A percentile compares a stretch with the other conserved stretches of the same genome.
Evolutionary conservation across 2,888 invertebrate genomes (phyloP).

Genomic region (Ochropleura leucogaster): DNA sequence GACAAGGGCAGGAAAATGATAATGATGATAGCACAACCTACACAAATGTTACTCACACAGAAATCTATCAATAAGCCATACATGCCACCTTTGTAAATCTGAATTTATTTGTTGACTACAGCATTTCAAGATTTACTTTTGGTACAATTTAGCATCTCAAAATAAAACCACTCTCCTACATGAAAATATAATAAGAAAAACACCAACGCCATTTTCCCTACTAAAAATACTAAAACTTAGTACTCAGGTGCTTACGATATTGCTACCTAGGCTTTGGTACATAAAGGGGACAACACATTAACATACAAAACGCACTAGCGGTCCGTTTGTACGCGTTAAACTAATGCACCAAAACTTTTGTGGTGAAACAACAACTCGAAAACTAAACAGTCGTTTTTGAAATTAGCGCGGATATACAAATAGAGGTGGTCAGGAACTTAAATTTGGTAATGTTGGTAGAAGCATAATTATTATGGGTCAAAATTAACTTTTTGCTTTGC

Average conservation of each 20-base stretch:
- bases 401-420: slow-evolving; percentile 58
- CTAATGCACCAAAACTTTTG: slow-evolving; percentile 41
- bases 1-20: too few relatives aligned
- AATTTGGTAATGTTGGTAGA: background rate
- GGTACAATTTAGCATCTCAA: background rate
- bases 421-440: slow-evolving; percentile 17
- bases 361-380: slow-evolving; percentile 66
- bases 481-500: background rate
- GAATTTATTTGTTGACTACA: background rate
- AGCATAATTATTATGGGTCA: background rate
- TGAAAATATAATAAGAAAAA: slow-evolving; percentile 37
- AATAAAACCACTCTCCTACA: slow-evolving; percentile 5
- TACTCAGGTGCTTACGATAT: slow-evolving; percentile 17
- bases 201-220: background rate
- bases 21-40: background rate
- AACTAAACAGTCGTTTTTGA: slow-evolving; percentile 65
- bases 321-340: slow-evolving; percentile 21
- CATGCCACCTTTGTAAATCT: slow-evolving; percentile 4
- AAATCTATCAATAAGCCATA: background rate
- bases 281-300: slow-evolving; percentile 43
- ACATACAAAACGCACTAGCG: slow-evolving; percentile 43
- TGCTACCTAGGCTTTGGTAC: slow-evolving; percentile 11
- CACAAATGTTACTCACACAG: background rate
- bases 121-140: background rate
- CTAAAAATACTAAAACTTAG: slow-evolving; percentile 25